Conservation (phyloP, 2,888 invertebrate genomes). For the Hypomecis punctinalis region DNA sequence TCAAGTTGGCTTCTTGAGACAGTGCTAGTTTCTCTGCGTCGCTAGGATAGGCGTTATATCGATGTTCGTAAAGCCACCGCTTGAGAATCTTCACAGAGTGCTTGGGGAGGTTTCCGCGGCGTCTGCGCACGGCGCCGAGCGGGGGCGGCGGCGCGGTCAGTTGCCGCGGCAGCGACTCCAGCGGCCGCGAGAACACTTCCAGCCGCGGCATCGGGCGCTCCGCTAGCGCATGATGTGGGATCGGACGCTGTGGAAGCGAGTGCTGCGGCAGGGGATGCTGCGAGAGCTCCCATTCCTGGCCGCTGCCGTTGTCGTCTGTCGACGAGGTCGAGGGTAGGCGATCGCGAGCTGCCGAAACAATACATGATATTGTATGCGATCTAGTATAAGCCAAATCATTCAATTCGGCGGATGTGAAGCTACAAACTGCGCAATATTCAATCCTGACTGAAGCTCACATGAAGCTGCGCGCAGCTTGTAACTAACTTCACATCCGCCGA, state of each 20-base stretch:
- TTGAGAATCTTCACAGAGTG: slow-evolving; percentile 96
- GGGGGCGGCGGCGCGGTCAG: slow-evolving; percentile 53
- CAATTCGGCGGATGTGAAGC: no score
- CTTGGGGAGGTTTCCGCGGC: slow-evolving; percentile 96
- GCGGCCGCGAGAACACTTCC: slow-evolving; percentile 17
- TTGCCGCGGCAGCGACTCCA: slow-evolving; percentile 43
- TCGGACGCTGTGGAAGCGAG: no score
- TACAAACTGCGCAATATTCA: no score
- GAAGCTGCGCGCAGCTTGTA: no score
- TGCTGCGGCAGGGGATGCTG: slow-evolving; percentile 37
- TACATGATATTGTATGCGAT: background rate
- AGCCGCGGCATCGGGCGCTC: no score
- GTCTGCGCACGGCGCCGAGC: slow-evolving; percentile 88
- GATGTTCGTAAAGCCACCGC: slow-evolving; percentile 96
- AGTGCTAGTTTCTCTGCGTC: slow-evolving; percentile 95
- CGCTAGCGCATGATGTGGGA: no score
- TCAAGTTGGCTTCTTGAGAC: slow-evolving; percentile 93
- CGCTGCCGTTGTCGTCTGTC: slow-evolving; percentile 87
- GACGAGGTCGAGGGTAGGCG: slow-evolving; percentile 89
- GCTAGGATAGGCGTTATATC: slow-evolving; percentile 97
- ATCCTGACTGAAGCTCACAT: no score
- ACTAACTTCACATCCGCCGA: no score
- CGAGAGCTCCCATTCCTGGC: slow-evolving; percentile 82
- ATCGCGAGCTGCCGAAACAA: slow-evolving; percentile 82
- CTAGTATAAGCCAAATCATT: no score